Evolutionary conservation across 2,888 invertebrate species (phyloP), one percentile per base, ranked within the genome.

Genomic region (Petrolisthes cinctipes): DNA sequence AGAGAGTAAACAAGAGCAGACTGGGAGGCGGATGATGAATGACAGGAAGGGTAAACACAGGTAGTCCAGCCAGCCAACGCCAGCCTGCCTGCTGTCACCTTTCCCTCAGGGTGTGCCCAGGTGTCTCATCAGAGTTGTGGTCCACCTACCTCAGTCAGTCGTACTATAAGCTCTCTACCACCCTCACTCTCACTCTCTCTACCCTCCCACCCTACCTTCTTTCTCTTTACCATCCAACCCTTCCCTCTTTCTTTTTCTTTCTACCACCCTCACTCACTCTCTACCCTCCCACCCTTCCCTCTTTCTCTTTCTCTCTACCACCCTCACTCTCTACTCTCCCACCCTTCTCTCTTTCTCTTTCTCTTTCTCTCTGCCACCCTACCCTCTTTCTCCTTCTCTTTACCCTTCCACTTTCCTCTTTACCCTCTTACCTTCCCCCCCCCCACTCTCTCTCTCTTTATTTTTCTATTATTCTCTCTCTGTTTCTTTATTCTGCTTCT

Each of bases 41-140:
- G 37, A 37, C 37, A 37, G 37, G 37, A 37, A 37, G 71, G 71
- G 71, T 71, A 71, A 6, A 71, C 71, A 71, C 71, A 71, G 71
- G 37, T 71, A 71, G 71, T n/a, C n/a, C 71, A 71, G 37, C n/a
- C n/a, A n/a, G n/a, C 71, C 71, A n/a, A 14, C 71, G 71, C 71
- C 71, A 20, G 71, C 14, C 71, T n/a, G 71, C 71, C 71, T n/a
- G 71, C 71, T 71, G 71, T 71, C 71, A n/a, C 71, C 71, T 11
- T 37, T 71, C 17, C 71, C 71, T n/a, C 71, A 20, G 71, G n/a
- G 11, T n/a, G 6, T n/a, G 17, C 20, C 71, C 71, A 71, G 71
- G n/a, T 71, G 71, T n/a, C 20, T 61, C 61, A 37, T n/a, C 37
- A 37, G 37, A 2, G 37, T 37, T 37, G 37, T 0, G 37, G 37